These are phyloP conservation scores for Sylvia atricapilla DNA, from an alignment of 2,113 vertebrate species.

Conservation along the genomic window DNA sequence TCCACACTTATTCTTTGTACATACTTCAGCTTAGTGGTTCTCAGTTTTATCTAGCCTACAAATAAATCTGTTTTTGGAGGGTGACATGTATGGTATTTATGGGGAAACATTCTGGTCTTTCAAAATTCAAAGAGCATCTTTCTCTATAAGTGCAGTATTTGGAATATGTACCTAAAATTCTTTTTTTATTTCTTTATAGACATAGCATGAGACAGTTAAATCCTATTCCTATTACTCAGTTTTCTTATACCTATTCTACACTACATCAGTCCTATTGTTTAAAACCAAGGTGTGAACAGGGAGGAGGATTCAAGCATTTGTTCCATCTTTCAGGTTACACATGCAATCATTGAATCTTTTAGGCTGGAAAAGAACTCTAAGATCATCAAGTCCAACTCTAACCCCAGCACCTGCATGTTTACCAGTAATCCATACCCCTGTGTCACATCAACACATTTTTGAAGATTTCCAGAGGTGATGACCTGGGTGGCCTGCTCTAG, in stretches of 20 bases:
- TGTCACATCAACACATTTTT: not conserved
- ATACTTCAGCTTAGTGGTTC: not conserved
- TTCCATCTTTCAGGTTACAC: not conserved
- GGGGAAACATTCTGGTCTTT: not conserved
- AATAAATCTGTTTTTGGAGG: not conserved
- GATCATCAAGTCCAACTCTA: not conserved
- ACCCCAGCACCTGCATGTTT: not conserved
- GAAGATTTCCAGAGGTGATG: not conserved
- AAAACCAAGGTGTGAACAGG: not conserved
- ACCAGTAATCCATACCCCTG: not conserved
- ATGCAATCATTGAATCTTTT: not conserved
- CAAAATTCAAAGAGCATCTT: not conserved
- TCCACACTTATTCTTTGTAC: not conserved
- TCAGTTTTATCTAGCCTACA: not conserved
- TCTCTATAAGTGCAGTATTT: not conserved
- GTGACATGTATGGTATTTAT: not conserved
- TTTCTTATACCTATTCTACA: not conserved
- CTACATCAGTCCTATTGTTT: not conserved
- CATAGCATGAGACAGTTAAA: not conserved
- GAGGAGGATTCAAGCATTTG: not conserved
- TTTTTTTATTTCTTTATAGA: not conserved
- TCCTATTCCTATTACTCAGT: not conserved
- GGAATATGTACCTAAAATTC: not conserved
- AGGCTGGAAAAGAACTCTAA: not conserved
- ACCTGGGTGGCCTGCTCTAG: not conserved